Conservation (phyloP, 2,888 invertebrate species). For the Sussaba pulchella region DNA sequence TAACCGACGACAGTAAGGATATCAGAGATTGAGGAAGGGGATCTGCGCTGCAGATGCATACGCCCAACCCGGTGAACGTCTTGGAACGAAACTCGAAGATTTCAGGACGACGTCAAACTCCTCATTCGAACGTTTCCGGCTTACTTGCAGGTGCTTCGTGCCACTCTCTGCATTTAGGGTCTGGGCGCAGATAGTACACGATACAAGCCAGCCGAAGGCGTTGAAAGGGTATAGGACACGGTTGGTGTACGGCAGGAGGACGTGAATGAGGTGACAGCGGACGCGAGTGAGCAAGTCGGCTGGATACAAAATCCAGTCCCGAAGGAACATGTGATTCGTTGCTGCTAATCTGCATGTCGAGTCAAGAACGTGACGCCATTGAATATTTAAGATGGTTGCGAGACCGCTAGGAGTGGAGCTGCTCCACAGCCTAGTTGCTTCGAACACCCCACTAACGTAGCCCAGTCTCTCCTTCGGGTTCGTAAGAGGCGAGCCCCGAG, state of each 20-base stretch:
- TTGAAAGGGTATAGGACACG: conserved; percentile 41
- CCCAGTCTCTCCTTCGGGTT: conserved; percentile 75
- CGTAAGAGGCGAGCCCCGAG: conserved; percentile 81
- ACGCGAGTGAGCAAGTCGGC: conserved; percentile 60
- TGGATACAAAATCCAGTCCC: conserved; percentile 78
- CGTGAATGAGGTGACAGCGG: conserved; percentile 49
- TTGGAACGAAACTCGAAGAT: conserved; percentile 59
- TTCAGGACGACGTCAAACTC: conserved; percentile 59
- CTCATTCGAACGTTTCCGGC: conserved; percentile 57
- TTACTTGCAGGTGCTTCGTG: conserved; percentile 19
- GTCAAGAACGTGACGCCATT: conserved; percentile 82
- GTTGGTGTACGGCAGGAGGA: conserved; percentile 34
- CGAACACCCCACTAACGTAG: conserved; percentile 72
- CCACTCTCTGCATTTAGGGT: conserved; percentile 8
- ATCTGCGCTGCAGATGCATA: conserved; percentile 14
- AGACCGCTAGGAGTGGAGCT: conserved; percentile 62
- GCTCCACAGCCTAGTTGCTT: conserved; percentile 67
- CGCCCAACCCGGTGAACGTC: neutral
- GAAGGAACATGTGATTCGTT: conserved; percentile 80
- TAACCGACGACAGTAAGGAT: too few relatives aligned
- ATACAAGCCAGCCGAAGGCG: conserved; percentile 49
- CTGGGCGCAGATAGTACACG: neutral
- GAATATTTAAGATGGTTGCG: conserved; percentile 82
- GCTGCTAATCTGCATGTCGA: conserved; percentile 82
- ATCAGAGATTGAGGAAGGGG: conserved; percentile 22